These are phyloP conservation scores for Mythimna loreyi DNA, from an alignment of 2,888 invertebrate genomes.

Conservation along the genomic window DNA sequence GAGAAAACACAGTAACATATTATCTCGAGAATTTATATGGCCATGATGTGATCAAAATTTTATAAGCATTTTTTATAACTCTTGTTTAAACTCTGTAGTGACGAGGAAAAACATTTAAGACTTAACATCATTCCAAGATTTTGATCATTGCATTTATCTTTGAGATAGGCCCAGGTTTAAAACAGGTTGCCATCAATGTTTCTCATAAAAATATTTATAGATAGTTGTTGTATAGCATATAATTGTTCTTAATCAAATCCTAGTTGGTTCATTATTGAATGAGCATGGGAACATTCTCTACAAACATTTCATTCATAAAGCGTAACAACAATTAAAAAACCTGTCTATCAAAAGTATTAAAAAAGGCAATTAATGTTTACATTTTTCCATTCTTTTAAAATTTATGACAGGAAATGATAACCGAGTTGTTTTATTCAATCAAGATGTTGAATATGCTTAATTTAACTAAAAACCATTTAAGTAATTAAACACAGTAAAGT, in stretches of 20 bases:
- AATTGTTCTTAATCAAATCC: constrained; percentile 23
- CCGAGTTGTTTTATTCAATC: constrained; percentile 35
- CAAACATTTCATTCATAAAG: constrained; percentile 54
- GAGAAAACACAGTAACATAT: constrained; percentile 13
- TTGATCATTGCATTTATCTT: background rate
- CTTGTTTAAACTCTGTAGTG: background rate
- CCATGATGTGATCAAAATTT: background rate
- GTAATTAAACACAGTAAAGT: constrained; percentile 43
- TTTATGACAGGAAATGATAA: constrained; percentile 50
- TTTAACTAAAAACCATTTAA: constrained; percentile 10
- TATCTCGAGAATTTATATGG: constrained; percentile 8
- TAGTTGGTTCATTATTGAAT: constrained; percentile 28
- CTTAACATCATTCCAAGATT: background rate
- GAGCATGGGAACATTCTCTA: constrained; percentile 31
- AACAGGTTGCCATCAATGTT: background rate
- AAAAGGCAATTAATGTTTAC: constrained; percentile 38
- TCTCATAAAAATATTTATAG: background rate
- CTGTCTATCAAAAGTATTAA: constrained; percentile 28
- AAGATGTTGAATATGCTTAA: constrained; percentile 16
- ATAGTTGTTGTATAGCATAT: background rate
- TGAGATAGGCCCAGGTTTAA: background rate
- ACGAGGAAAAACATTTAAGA: background rate
- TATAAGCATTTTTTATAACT: constrained; percentile 1
- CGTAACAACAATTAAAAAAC: constrained; percentile 42
- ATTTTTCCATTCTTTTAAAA: constrained; percentile 45